Evolutionary conservation across 2,888 invertebrate species (phyloP), one percentile per base, ranked within the genome.

Genomic region (Mongoloraphidia duomilia): DNA sequence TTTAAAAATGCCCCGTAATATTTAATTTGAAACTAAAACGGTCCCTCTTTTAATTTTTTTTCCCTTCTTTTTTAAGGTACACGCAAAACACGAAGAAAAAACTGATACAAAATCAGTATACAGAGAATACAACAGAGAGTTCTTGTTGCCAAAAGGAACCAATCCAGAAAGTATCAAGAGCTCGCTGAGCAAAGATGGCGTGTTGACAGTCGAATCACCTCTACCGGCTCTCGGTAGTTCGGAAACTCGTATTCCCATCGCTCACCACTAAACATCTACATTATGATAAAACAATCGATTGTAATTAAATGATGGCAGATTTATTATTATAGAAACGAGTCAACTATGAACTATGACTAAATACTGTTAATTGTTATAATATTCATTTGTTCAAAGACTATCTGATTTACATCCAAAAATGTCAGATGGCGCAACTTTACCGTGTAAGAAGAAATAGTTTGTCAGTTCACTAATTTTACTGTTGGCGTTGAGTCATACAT

Each of bases 1-100:
- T n/a, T n/a, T n/a, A n/a, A n/a, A n/a, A n/a, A n/a, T n/a, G n/a
- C n/a, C n/a, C n/a, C n/a, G n/a, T n/a, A n/a, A n/a, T n/a, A n/a
- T n/a, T n/a, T n/a, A n/a, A n/a, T n/a, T n/a, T n/a, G n/a, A n/a
- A n/a, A n/a, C n/a, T n/a, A n/a, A n/a, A n/a, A n/a, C n/a, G n/a
- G n/a, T n/a, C n/a, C n/a, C n/a, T n/a, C n/a, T 26, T 6, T 46
- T 39, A 48, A 35, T 46, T 50, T 47, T 49, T 46, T 53, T 52
- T 46, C 50, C 52, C n/a, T n/a, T 56, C 59, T 53, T 52, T 58
- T 73, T 77, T 46, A 71, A 93, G 92, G 93, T 95, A 46, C 92
- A 95, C 66, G 96, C 96, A 53, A 94, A 94, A 71, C 97, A 97
- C 72, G 95, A 97, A 70, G 96, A 97, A 72, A 95, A 95, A 72